A percentile compares a stretch with the other conserved stretches of the same genome.
These are phyloP conservation scores for Chrysogorgia sp. DNA, from an alignment of 92 coral and sea anemone species.

Conservation along the genomic window DNA sequence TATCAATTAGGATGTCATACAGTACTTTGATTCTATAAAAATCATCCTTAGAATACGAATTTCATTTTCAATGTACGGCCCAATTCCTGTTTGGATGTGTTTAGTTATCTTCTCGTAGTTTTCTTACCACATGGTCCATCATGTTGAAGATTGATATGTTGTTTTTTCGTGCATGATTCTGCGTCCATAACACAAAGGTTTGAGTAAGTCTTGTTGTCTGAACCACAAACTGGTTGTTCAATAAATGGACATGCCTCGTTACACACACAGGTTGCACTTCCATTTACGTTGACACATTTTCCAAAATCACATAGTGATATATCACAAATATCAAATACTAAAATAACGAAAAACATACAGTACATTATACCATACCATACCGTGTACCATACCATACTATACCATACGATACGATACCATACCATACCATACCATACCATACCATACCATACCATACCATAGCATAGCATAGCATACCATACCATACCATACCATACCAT, in stretches of 20 bases:
- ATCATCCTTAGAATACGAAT: no score
- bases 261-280: slow-evolving; percentile 74
- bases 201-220: slow-evolving; percentile 68
- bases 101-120: no score
- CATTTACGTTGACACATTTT: slow-evolving; percentile 74
- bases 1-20: no score
- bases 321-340: slow-evolving; percentile 64
- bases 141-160: slow-evolving; percentile 45
- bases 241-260: slow-evolving; percentile 51
- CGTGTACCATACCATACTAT: background rate
- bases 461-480: slow-evolving; percentile 28
- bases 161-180: slow-evolving; percentile 71
- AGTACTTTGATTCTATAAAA: no score
- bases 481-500: slow-evolving; percentile 15
- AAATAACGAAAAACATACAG: background rate
- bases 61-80: background rate
- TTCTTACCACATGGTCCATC: slow-evolving; percentile 72
- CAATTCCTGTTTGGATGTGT: background rate
- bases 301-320: slow-evolving; percentile 63
- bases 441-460: slow-evolving; percentile 26
- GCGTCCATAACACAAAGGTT: slow-evolving; percentile 65
- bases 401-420: slow-evolving; percentile 8
- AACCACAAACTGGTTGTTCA: slow-evolving; percentile 76
- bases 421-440: slow-evolving; percentile 15
- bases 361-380: background rate